Conservation (phyloP, 1,140 invertebrate genomes). For the Heliconius nattereri region DNA sequence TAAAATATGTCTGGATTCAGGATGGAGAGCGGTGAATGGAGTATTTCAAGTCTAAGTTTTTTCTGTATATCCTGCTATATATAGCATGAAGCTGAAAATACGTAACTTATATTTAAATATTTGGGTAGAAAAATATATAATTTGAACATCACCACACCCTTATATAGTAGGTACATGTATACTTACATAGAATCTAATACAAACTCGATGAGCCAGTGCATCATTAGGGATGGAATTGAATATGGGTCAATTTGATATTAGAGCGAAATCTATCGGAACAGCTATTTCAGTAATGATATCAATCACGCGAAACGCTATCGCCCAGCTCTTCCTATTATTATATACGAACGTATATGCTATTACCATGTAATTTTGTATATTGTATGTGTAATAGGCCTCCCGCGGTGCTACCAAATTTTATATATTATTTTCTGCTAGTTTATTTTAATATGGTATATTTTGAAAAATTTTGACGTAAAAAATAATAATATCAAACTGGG, state of each 20-base stretch:
- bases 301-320: constrained; percentile 26
- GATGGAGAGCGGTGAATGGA: too few relatives aligned
- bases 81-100: too few relatives aligned
- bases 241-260: constrained; percentile 24
- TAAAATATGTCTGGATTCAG: too few relatives aligned
- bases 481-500: too few relatives aligned
- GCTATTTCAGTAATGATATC: constrained; percentile 31
- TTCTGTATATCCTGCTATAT: too few relatives aligned
- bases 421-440: background rate
- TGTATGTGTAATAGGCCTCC: background rate
- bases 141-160: too few relatives aligned
- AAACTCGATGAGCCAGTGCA: constrained; percentile 22
- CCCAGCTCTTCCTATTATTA: constrained; percentile 22
- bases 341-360: background rate
- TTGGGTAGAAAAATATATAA: too few relatives aligned
- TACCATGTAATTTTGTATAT: background rate
- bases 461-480: too few relatives aligned
- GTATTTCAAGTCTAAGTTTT: too few relatives aligned
- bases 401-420: background rate
- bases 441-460: background rate
- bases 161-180: background rate
- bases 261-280: constrained; percentile 27
- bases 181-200: constrained; percentile 16
- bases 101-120: too few relatives aligned
- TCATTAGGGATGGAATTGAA: constrained; percentile 30